Base-by-base conservation (phyloP, 2,797 vertebrate genomes). In the Threskiornis aethiopicus region DNA sequence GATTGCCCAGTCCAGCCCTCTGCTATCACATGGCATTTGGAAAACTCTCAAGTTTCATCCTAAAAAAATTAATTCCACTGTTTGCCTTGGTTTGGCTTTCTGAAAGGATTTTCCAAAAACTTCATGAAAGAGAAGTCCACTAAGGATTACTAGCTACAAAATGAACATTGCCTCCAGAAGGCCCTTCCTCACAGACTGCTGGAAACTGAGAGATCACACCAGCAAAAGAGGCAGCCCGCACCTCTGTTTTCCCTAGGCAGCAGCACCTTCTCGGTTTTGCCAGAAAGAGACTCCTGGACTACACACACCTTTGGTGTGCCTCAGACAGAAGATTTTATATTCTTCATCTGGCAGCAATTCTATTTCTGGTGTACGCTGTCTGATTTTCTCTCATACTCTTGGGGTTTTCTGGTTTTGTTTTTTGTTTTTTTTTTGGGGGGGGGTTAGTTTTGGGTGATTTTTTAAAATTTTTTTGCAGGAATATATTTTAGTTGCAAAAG, bases 151-250 rank as follows among this genome's bases (percentile, higher is more conserved):
- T 11, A 35, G 14, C 35, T 69, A 46, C 16, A 42, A 61, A 89
- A 61, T n/a, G 6, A 83, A 39, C 44, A 41, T 47, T 44, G 21
- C 14, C 49, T 52, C 46, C 8, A 12, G 66, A 44, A 54, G 47
- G 47, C 42, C 35, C 11, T 49, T 62, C 39, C 35, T 72, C 77
- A 76, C 13, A 22, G 58, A 35, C 5, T 2, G 1, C 22, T 37
- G 33, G 51, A 75, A 79, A 66, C 42, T 14, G 59, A 49, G n/a
- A 59, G 12, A 20, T 44, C 42, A 42, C 8, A 15, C 16, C 2
- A 2, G 42, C 41, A 46, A 42, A 66, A 64, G 16, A 17, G 10
- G 20, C 22, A 73, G 10, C 3, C 29, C 0, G 0, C 5, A n/a
- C 5, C 7, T 4, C 19, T 25, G 11, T 29, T 69, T 47, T 39